Base-by-base conservation (phyloP, 2,797 vertebrate genomes). In the Microctenopoma stevenorrisi region DNA sequence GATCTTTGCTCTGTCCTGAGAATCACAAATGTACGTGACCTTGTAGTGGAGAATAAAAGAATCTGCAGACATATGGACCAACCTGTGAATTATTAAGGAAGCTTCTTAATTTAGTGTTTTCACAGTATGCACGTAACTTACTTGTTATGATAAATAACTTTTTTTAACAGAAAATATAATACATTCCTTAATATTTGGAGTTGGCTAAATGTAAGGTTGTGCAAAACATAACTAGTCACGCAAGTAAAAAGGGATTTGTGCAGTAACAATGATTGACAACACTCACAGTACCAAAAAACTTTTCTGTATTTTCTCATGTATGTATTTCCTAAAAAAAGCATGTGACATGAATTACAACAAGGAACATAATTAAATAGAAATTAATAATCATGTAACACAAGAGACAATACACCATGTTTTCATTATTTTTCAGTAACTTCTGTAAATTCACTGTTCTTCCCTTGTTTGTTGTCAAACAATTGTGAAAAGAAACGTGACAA, bases 21-120 rank as follows among this genome's bases (percentile, higher is more conserved):
- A 85, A 81, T 82, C 82, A 59, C 33, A 76, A 64, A 90, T 91
- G 81, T 83, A 74, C 88, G 87, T 88, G 79, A 76, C 83, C 84
- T 90, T 89, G 84, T 90, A 80, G 80, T 89, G 70, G 72, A 90
- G 80, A 88, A 88, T 74, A 79, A 83, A 75, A 79, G 42, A 81
- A 78, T 48, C 68, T 65, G 51, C 58, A 68, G 63, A 78, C 7
- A 14, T 62, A 47, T 25, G 26, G 54, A 63, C 47, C 48, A 78
- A 64, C 55, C 22, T 57, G 59, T 75, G 69, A 84, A 83, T 88
- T 84, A 85, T 78, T 74, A 78, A 77, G 57, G 10, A 7, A 9
- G 25, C 11, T 46, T 30, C 59, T 70, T 57, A 72, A 57, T 65
- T 7, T 49, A 33, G 26, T 30, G 59, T 43, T 28, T 22, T 68